phyloP scores from a whole-genome alignment of 2,888 invertebrate species.

The Ormia ochracea region DNA sequence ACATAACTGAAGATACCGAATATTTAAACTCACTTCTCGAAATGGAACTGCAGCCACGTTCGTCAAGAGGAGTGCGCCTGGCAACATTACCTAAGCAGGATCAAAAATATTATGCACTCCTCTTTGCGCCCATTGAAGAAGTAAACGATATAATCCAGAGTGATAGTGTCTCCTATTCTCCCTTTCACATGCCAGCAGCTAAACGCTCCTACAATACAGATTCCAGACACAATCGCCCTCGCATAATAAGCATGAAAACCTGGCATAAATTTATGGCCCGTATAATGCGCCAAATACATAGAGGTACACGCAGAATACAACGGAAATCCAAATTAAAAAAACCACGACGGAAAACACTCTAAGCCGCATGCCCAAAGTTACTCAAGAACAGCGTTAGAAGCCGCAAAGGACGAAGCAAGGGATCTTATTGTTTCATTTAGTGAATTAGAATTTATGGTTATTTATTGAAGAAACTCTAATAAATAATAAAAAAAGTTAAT shows the following conservation, averaged over 20 bases:
- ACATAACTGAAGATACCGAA: conserved; percentile 55
- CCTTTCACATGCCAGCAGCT: conserved; percentile 60
- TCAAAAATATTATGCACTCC: conserved; percentile 61
- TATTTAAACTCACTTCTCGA: not conserved
- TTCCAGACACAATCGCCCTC: conserved; percentile 29
- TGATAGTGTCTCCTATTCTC: conserved; percentile 34
- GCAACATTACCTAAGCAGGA: not conserved
- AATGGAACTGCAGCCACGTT: conserved; percentile 43
- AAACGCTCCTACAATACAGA: conserved; percentile 36
- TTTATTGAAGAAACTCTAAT: conserved; percentile 4
- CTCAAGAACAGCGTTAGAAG: conserved; percentile 7
- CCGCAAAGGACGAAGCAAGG: conserved; percentile 27
- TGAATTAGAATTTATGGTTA: conserved; percentile 2
- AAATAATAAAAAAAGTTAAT: not conserved
- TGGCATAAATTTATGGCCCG: conserved; percentile 60
- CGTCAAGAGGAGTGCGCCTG: not conserved
- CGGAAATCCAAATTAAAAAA: conserved; percentile 58
- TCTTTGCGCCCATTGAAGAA: conserved; percentile 52
- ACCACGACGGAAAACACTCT: conserved; percentile 58
- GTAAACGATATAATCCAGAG: not conserved
- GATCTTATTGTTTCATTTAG: conserved; percentile 49
- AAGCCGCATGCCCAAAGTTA: conserved; percentile 47
- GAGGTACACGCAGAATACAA: conserved; percentile 62
- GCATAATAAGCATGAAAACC: conserved; percentile 51
- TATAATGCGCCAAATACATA: conserved; percentile 64